Evolutionary conservation across 2,888 invertebrate species (phyloP).

Genomic region (Cosmia pyralina): DNA sequence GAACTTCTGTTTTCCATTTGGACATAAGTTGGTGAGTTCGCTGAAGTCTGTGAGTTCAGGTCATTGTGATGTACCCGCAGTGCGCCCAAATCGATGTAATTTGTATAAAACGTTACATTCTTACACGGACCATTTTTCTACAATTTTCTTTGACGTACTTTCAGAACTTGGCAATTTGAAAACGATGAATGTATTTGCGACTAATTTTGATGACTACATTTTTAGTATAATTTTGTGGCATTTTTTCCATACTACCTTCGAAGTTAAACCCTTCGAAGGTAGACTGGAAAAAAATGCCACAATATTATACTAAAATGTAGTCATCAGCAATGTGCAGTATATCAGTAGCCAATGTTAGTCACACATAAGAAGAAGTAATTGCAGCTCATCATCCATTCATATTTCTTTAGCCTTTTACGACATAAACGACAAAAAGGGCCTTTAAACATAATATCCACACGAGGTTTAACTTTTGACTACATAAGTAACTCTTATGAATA

Average conservation of each 20-base stretch:
- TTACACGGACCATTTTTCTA: slow-evolving; percentile 48
- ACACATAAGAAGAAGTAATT: no score
- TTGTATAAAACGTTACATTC: slow-evolving; percentile 62
- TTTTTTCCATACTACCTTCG: not conserved
- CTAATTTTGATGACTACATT: not conserved
- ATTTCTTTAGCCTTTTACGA: not conserved
- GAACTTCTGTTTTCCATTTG: slow-evolving; percentile 52
- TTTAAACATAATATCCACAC: not conserved
- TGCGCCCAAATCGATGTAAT: slow-evolving; percentile 68
- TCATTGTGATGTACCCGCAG: slow-evolving; percentile 68
- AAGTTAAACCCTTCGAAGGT: no score
- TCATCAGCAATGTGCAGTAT: no score
- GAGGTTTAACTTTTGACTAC: not conserved
- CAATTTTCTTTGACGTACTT: slow-evolving; percentile 35
- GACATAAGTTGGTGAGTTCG: slow-evolving; percentile 46
- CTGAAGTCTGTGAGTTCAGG: slow-evolving; percentile 61
- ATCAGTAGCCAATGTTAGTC: no score
- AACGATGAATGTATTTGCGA: slow-evolving; percentile 5
- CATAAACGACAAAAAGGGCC: not conserved
- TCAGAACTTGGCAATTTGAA: slow-evolving; percentile 9
- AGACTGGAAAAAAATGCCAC: no score
- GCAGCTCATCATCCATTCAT: not conserved
- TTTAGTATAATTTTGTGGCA: not conserved
- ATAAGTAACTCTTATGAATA: slow-evolving; percentile 15
- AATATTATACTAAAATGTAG: no score